Conservation (phyloP, 2,113 vertebrate species). For the Daboia siamensis region DNA sequence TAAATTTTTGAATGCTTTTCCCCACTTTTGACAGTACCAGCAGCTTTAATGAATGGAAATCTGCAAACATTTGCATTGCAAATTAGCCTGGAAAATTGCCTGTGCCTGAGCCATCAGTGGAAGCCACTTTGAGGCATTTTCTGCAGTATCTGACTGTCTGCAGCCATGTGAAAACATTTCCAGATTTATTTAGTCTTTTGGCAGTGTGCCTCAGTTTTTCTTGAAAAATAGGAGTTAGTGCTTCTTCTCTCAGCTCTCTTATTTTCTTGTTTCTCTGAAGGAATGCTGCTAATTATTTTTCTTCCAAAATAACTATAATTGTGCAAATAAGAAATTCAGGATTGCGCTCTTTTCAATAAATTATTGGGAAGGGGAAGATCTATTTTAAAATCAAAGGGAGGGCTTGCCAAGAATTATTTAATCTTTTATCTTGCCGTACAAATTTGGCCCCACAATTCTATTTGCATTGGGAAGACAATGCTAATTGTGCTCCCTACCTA, state of each 20-base stretch:
- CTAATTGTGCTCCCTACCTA: background rate
- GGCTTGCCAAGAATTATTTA: background rate
- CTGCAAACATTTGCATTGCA: slow-evolving; percentile 13
- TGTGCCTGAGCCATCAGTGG: background rate
- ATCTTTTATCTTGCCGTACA: background rate
- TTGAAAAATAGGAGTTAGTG: background rate
- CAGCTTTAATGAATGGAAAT: slow-evolving; percentile 33
- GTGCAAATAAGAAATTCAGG: background rate
- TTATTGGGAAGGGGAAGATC: background rate
- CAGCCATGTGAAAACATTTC: background rate
- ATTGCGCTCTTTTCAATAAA: background rate
- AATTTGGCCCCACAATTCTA: background rate
- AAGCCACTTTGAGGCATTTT: background rate
- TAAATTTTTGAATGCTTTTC: slow-evolving; percentile 34
- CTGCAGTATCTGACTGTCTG: background rate
- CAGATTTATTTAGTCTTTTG: background rate
- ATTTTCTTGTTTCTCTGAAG: background rate
- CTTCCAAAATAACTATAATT: background rate
- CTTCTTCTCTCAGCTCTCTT: background rate
- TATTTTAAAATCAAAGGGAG: background rate
- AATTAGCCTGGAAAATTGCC: slow-evolving; percentile 21
- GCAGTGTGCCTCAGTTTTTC: background rate
- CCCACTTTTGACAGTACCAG: background rate
- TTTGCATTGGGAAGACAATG: background rate
- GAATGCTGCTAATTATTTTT: background rate